These are phyloP conservation scores for Loris lydekkerianus DNA, from an alignment of 2,797 vertebrate genomes.

Conservation along the genomic window DNA sequence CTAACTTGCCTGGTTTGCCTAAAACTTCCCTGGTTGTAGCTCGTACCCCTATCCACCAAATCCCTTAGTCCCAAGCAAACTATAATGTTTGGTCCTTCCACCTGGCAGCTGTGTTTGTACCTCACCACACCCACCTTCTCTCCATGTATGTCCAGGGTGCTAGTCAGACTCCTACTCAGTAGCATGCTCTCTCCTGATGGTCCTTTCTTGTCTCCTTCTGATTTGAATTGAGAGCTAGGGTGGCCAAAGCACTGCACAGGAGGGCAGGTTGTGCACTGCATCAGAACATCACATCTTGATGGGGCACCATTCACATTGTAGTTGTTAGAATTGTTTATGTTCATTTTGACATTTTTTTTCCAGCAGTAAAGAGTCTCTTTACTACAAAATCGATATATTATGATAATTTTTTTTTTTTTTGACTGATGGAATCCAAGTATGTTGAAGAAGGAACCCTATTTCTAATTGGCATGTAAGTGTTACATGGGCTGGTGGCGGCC, in stretches of 20 bases:
- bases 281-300: background rate
- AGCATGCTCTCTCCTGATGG: background rate
- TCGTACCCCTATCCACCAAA: background rate
- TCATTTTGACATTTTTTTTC: conserved; percentile 45
- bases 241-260: background rate
- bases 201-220: background rate
- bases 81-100: background rate
- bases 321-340: background rate
- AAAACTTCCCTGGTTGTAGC: background rate
- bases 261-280: background rate
- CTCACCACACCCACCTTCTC: background rate
- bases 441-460: conserved; percentile 30
- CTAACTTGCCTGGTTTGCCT: background rate
- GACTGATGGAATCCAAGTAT: conserved; percentile 11
- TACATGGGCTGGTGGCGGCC: background rate
- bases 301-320: background rate
- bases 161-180: background rate
- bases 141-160: background rate
- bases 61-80: background rate
- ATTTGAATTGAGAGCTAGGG: background rate
- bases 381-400: conserved; percentile 51
- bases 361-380: conserved; percentile 25
- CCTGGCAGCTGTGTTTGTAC: background rate
- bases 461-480: background rate
- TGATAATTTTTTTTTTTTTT: conserved; percentile 28